Base-by-base conservation (phyloP, 2,797 vertebrate genomes). In the Labroides dimidiatus region DNA sequence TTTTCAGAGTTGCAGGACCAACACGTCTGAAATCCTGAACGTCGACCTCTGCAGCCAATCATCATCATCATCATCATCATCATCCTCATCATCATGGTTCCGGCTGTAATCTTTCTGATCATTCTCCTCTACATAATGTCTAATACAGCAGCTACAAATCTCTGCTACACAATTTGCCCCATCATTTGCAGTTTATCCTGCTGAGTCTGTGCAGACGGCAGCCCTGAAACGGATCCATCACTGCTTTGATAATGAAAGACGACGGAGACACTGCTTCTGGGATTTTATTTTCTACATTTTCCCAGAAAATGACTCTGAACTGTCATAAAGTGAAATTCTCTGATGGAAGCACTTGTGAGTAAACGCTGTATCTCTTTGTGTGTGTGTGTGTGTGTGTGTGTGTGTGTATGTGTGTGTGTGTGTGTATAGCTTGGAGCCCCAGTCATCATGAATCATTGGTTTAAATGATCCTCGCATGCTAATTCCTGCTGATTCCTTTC, bases 381-480 rank as follows among this genome's bases (percentile, higher is more conserved):
- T 19, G 8, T 33, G 23, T 50, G 19, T 13, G 55, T 74, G 43
- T 27, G 36, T 37, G 64, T 52, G 53, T 12, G 60, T 43, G 57
- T 52, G 57, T 24, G 30, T 44, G 43, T 27, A 23, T 65, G 66
- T 17, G 36, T 57, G 50, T 60, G 21, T 43, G 37, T 67, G 69
- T 74, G 62, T 66, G 75, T 64, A 69, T 87, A 74, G 80, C 87
- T 91, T 75, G 52, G 66, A 87, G 88, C 78, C 64, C 57, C 57
- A 87, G 81, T 86, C 82, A 84, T 84, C 89, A 92, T 91, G 85
- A 90, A 91, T 92, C 90, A 89, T 77, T 84, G 77, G 81, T 89
- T 88, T 89, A 89, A 92, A 92, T 92, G 86, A 91, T 90, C 82
- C 84, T 87, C 85, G 81, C 84, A 92, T 92, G 89, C 86, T 92